These are phyloP conservation scores for Diprion similis DNA, from an alignment of 1,140 invertebrate genomes.

Conservation along the genomic window DNA sequence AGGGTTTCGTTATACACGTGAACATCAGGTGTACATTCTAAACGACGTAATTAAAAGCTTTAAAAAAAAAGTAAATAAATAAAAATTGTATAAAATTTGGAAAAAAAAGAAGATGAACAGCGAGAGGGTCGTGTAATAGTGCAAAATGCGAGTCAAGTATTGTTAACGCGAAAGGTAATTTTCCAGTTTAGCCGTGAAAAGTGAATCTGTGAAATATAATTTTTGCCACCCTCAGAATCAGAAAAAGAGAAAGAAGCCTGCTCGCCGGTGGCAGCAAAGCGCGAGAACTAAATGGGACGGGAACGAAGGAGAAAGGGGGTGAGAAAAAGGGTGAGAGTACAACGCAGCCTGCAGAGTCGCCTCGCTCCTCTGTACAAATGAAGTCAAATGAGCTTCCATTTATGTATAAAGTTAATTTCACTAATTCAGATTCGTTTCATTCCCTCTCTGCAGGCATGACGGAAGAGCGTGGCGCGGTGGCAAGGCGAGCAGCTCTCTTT, in stretches of 20 bases:
- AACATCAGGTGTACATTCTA: too few relatives aligned
- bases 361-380: background rate
- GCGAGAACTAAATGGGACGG: too few relatives aligned
- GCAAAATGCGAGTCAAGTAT: background rate
- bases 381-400: constrained; percentile 7
- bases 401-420: constrained; percentile 4
- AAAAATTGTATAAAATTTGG: background rate
- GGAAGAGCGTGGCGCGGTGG: too few relatives aligned
- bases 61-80: too few relatives aligned
- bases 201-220: constrained; percentile 3
- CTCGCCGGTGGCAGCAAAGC: too few relatives aligned
- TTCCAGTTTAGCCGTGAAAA: background rate
- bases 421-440: constrained; percentile 2
- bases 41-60: too few relatives aligned
- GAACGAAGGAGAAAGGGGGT: background rate
- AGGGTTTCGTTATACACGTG: too few relatives aligned
- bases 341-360: background rate
- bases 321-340: background rate
- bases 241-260: too few relatives aligned
- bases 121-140: background rate
- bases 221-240: background rate
- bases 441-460: background rate
- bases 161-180: background rate
- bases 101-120: background rate
- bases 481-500: too few relatives aligned